phyloP scores from a whole-genome alignment of 37 sponge, comb jelly and placozoan genomes.

The Halisarca cf. caerulea region DNA sequence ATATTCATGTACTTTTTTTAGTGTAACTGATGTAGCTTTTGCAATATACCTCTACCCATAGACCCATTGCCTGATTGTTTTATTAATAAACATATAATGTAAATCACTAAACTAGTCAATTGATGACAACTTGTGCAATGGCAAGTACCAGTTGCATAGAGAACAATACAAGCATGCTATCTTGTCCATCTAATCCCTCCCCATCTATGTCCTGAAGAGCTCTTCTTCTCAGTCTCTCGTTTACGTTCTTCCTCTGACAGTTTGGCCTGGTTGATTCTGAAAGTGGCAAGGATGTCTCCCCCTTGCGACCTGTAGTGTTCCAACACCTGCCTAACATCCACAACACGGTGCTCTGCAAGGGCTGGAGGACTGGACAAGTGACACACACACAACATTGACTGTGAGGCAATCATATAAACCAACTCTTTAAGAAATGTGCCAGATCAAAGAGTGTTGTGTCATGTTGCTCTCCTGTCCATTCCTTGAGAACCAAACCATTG shows the following conservation, averaged over 20 bases:
- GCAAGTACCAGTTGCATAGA: neutral
- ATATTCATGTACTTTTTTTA: no score
- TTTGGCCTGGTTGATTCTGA: conserved; percentile 42
- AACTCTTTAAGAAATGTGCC: conserved; percentile 73
- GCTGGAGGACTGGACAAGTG: no score
- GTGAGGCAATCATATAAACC: neutral
- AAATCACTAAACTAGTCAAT: no score
- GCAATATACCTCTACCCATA: no score
- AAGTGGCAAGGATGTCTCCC: conserved; percentile 53
- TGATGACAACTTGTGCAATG: no score
- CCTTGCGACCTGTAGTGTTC: conserved; percentile 67
- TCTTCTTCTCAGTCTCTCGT: neutral
- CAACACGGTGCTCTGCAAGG: conserved; percentile 26
- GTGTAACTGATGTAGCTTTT: no score
- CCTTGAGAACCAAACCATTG: conserved; percentile 78
- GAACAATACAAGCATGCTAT: neutral
- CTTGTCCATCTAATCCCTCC: neutral
- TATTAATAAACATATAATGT: no score
- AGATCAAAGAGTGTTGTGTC: conserved; percentile 81
- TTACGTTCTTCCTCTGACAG: conserved; percentile 55
- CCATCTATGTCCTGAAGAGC: neutral
- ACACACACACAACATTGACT: no score
- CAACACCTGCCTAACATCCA: conserved; percentile 79
- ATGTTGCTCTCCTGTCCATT: conserved; percentile 84
- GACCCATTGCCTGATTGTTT: no score